These are phyloP conservation scores for Biston betularia DNA, from an alignment of 2,888 invertebrate genomes.

Conservation along the genomic window DNA sequence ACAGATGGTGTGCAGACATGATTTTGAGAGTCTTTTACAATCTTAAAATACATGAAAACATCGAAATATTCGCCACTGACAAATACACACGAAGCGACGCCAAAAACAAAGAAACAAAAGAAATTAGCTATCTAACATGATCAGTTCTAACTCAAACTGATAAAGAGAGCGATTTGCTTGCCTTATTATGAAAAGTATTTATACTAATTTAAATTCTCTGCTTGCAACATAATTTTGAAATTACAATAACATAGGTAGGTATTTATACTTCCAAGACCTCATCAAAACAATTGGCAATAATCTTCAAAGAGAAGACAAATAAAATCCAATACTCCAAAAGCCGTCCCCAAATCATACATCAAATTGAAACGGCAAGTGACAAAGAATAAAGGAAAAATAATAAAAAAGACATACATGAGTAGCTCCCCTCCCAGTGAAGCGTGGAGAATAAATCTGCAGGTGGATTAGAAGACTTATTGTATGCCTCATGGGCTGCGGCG, in stretches of 20 bases:
- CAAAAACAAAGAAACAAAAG: too few species aligned
- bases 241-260: too few species aligned
- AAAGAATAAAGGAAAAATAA: conserved; percentile 62
- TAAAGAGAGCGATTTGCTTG: too few species aligned
- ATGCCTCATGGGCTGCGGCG: conserved; percentile 49
- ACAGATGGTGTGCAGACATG: too few species aligned
- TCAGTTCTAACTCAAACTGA: too few species aligned
- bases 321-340: conserved; percentile 34
- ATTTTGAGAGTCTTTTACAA: too few species aligned
- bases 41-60: too few species aligned
- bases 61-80: too few species aligned
- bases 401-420: conserved; percentile 70
- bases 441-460: conserved; percentile 67
- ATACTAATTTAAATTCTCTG: background rate
- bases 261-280: background rate
- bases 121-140: too few species aligned
- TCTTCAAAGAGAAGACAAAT: conserved; percentile 26
- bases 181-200: background rate
- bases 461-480: conserved; percentile 64
- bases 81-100: too few species aligned
- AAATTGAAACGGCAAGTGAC: conserved; percentile 43
- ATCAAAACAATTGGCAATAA: conserved; percentile 17
- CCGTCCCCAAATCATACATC: conserved; percentile 33
- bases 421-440: conserved; percentile 69
- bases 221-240: background rate